phyloP scores from a whole-genome alignment of 2,888 invertebrate genomes.

The Leistus spinibarbis region DNA sequence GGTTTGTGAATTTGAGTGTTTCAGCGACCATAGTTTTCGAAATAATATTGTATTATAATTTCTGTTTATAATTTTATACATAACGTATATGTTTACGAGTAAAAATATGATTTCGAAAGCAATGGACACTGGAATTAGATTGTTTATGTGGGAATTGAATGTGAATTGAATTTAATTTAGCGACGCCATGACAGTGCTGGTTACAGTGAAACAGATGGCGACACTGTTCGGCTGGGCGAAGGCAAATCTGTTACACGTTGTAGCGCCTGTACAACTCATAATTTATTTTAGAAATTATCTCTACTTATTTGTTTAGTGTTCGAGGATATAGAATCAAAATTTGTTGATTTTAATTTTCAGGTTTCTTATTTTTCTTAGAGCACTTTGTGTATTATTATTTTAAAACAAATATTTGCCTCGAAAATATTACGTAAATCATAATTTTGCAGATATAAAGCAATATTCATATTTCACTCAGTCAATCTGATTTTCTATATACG shows the following conservation, averaged over 20 bases:
- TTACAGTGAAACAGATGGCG: constrained; percentile 66
- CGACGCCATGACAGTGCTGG: constrained; percentile 75
- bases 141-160: background rate
- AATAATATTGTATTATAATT: too few relatives aligned
- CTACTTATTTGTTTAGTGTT: constrained; percentile 20
- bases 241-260: constrained; percentile 71
- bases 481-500: background rate
- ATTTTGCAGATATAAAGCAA: too few relatives aligned
- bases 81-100: too few relatives aligned
- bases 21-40: too few relatives aligned
- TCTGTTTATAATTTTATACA: too few relatives aligned
- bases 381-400: background rate
- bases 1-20: constrained; percentile 61
- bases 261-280: constrained; percentile 63
- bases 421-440: too few relatives aligned
- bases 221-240: constrained; percentile 71
- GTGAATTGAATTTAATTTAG: constrained; percentile 58
- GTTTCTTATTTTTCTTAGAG: background rate
- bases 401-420: too few relatives aligned
- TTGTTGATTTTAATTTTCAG: too few relatives aligned
- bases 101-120: too few relatives aligned
- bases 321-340: background rate
- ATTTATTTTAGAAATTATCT: constrained; percentile 25
- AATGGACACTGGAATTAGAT: too few relatives aligned
- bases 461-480: too few relatives aligned